Conservation (phyloP, 2,888 invertebrate species). For the Congeria kusceri region DNA sequence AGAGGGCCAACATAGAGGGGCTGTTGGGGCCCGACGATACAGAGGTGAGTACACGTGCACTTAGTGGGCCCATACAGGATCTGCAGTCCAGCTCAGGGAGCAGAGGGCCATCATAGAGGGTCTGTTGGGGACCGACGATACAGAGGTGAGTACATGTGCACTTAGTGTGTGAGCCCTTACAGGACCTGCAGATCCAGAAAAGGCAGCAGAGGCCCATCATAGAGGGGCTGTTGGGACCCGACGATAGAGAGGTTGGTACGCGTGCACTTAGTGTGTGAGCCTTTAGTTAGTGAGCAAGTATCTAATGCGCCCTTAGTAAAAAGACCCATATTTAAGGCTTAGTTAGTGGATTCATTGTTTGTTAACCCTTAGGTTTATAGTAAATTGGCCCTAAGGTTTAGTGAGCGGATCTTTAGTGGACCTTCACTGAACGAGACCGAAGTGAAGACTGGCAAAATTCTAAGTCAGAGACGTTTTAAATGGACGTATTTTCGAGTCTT, state of each 20-base stretch:
- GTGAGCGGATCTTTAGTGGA: no score
- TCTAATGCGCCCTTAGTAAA: no score
- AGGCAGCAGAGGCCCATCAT: slow-evolving; percentile 58
- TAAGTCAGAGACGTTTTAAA: no score
- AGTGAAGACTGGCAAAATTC: no score
- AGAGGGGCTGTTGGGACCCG: slow-evolving; percentile 59
- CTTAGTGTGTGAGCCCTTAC: slow-evolving; percentile 36
- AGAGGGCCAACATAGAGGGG: slow-evolving; percentile 62
- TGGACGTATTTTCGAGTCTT: no score
- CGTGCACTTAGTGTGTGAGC: no score
- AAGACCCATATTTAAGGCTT: no score
- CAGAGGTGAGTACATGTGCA: background rate
- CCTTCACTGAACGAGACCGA: no score
- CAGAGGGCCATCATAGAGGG: slow-evolving; percentile 63
- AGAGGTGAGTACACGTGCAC: background rate
- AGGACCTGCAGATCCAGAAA: slow-evolving; percentile 60
- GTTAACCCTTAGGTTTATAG: no score
- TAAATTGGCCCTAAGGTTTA: no score
- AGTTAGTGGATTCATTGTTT: no score
- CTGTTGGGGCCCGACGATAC: slow-evolving; percentile 55
- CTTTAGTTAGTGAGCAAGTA: no score
- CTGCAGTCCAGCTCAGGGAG: slow-evolving; percentile 59
- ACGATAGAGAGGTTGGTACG: slow-evolving; percentile 31
- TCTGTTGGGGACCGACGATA: slow-evolving; percentile 54
- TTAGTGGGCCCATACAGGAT: slow-evolving; percentile 50